phyloP scores from a whole-genome alignment of 2,797 vertebrate species.

The Neosalanx taihuensis region DNA sequence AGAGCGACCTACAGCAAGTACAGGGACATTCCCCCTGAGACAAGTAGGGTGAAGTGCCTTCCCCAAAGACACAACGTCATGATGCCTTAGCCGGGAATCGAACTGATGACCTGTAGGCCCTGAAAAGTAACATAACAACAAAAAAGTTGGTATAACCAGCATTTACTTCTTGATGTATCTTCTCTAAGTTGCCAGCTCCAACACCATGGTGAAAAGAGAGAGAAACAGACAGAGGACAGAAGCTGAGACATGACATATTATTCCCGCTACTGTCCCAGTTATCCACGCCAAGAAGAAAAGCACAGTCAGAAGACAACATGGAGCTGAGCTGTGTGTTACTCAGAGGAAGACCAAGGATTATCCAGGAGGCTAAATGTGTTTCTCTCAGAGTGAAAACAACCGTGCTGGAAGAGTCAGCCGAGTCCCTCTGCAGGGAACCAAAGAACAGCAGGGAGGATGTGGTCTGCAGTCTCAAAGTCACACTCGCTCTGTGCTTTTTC shows the following conservation, averaged over 20 bases:
- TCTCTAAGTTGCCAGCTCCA: neutral
- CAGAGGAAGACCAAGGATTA: conserved; percentile 67
- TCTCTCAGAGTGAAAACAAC: conserved; percentile 39
- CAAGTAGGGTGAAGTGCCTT: too few relatives aligned
- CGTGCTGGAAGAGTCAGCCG: conserved; percentile 20
- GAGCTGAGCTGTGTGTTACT: conserved; percentile 67
- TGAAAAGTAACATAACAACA: too few relatives aligned
- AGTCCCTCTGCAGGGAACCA: conserved; percentile 51
- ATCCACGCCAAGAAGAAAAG: conserved; percentile 45
- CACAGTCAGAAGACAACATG: conserved; percentile 63
- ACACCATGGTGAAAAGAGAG: neutral
- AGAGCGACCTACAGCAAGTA: too few relatives aligned
- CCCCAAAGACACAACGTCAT: too few relatives aligned
- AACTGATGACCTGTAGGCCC: too few relatives aligned
- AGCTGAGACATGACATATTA: conserved; percentile 5
- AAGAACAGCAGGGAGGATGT: conserved; percentile 52
- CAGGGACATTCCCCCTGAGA: too few relatives aligned
- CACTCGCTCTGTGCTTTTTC: conserved; percentile 42
- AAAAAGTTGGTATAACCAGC: too few relatives aligned
- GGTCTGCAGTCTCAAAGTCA: conserved; percentile 57
- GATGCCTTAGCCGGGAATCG: too few relatives aligned
- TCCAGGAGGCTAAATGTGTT: conserved; percentile 70
- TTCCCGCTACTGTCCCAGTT: conserved; percentile 35
- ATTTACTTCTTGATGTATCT: too few relatives aligned
- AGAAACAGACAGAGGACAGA: neutral